These are phyloP conservation scores for Enteromius argenteus DNA, from an alignment of 2,797 vertebrate genomes.

Conservation along the genomic window DNA sequence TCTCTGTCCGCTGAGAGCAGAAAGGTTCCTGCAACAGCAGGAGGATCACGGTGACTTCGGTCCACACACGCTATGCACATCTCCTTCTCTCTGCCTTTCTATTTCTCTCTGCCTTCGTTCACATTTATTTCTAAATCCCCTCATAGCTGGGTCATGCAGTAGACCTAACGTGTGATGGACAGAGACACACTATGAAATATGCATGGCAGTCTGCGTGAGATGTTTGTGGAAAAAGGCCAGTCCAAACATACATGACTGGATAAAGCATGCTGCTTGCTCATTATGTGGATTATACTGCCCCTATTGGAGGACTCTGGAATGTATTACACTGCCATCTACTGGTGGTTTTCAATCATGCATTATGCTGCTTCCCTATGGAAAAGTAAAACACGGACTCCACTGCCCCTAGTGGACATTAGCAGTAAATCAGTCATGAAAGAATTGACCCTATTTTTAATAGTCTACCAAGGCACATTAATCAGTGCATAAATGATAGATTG, in stretches of 20 bases:
- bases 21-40: slow-evolving; percentile 26
- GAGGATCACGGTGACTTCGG: slow-evolving; percentile 12
- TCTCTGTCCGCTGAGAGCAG: slow-evolving; percentile 5
- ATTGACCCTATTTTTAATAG: neutral
- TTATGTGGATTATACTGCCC: slow-evolving; percentile 25
- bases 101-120: slow-evolving; percentile 12
- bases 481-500: neutral
- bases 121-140: slow-evolving; percentile 54
- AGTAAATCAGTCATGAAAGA: neutral
- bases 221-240: slow-evolving; percentile 36
- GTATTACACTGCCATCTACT: slow-evolving; percentile 6
- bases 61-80: slow-evolving; percentile 23
- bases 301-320: neutral
- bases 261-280: neutral
- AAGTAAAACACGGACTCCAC: slow-evolving; percentile 8
- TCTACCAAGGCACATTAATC: neutral
- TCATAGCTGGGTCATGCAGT: slow-evolving; percentile 52
- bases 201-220: slow-evolving; percentile 50
- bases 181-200: slow-evolving; percentile 62
- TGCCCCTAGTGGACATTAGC: slow-evolving; percentile 23
- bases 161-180: slow-evolving; percentile 61
- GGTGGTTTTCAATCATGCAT: neutral
- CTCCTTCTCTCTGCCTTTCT: slow-evolving; percentile 4
- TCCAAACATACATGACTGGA: slow-evolving; percentile 21
- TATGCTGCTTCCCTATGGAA: no score